These are phyloP conservation scores for Gonatopus flavifemur DNA, from an alignment of 1,140 invertebrate species.

Conservation along the genomic window DNA sequence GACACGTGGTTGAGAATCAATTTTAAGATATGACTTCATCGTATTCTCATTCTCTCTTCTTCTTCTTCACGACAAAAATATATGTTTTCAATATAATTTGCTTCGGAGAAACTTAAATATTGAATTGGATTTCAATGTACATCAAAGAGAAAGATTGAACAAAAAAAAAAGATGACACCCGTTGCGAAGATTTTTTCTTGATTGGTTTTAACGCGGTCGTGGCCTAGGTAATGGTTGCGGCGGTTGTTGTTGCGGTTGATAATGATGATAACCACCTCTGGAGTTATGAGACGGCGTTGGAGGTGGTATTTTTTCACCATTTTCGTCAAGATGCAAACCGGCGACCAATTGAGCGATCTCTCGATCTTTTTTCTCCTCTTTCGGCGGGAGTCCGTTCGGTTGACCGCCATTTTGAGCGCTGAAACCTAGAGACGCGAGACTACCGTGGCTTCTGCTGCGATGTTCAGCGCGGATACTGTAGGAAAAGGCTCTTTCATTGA, in stretches of 20 bases:
- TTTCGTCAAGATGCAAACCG: slow-evolving; percentile 79
- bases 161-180: no score
- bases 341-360: slow-evolving; percentile 91
- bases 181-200: no score
- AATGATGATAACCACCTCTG: slow-evolving; percentile 49
- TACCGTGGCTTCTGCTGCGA: slow-evolving; percentile 85
- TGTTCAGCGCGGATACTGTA: slow-evolving; percentile 93
- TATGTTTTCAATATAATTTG: no score
- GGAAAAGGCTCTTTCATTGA: slow-evolving; percentile 91
- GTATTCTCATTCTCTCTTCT: no score
- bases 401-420: slow-evolving; percentile 49
- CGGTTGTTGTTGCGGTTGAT: slow-evolving; percentile 36
- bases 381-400: slow-evolving; percentile 39
- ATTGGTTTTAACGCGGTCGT: slow-evolving; percentile 44
- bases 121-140: no score
- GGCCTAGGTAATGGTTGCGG: slow-evolving; percentile 52
- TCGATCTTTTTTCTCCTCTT: slow-evolving; percentile 83
- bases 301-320: slow-evolving; percentile 68
- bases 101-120: no score
- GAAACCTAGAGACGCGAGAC: slow-evolving; percentile 75
- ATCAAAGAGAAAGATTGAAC: no score
- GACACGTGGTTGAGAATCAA: no score
- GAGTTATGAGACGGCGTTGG: slow-evolving; percentile 60
- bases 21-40: no score
- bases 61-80: no score